These are phyloP conservation scores for Anguilla marmorata DNA, from an alignment of 2,797 vertebrate genomes.

Conservation along the genomic window DNA sequence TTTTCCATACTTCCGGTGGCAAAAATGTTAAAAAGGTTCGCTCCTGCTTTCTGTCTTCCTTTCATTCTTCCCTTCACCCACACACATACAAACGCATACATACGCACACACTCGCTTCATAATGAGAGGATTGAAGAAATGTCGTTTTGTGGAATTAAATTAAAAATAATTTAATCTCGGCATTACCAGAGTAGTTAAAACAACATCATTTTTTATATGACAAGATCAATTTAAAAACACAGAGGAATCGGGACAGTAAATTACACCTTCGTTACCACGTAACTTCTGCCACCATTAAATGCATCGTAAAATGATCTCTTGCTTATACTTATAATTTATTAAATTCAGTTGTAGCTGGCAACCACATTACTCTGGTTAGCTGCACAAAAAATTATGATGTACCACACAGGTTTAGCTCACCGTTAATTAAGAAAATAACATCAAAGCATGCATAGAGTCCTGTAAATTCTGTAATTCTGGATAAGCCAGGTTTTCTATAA, in stretches of 20 bases:
- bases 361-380: not conserved
- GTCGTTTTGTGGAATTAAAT: too few species aligned
- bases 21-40: not conserved
- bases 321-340: not conserved
- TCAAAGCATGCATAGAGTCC: not conserved
- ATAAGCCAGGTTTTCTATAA: not conserved
- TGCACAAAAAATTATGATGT: not conserved
- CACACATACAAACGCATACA: not conserved
- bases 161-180: too few species aligned
- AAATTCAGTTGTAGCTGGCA: not conserved
- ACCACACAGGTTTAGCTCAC: not conserved
- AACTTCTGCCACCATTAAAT: not conserved
- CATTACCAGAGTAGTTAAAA: too few species aligned
- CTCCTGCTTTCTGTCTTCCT: not conserved
- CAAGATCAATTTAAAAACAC: not conserved
- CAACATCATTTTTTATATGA: too few species aligned
- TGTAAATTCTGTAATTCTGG: not conserved
- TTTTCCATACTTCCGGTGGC: not conserved
- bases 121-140: too few species aligned
- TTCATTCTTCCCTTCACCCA: not conserved
- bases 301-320: not conserved
- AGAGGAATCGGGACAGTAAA: not conserved
- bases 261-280: not conserved
- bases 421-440: not conserved
- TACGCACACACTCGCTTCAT: not conserved